These are phyloP conservation scores for Tauraco erythrolophus DNA, from an alignment of 2,113 vertebrate genomes.

Conservation along the genomic window DNA sequence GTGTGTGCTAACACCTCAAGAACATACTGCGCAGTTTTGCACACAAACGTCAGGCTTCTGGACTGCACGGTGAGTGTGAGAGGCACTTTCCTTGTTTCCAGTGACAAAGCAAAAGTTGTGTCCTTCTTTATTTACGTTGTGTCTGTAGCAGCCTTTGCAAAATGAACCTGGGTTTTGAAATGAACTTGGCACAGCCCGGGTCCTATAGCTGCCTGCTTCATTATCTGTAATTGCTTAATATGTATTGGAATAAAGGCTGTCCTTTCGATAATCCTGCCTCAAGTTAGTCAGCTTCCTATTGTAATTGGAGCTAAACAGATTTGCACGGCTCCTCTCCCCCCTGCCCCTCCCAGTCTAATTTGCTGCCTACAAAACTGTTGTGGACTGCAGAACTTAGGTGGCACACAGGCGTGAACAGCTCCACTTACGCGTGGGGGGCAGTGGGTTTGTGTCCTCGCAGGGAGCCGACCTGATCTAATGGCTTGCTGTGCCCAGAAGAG, in stretches of 20 bases:
- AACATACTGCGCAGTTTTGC: fast-evolving
- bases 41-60: fast-evolving
- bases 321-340: not conserved
- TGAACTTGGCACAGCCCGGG: not conserved
- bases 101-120: not conserved
- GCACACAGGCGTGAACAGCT: not conserved
- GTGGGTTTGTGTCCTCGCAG: not conserved
- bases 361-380: not conserved
- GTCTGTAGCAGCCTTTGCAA: not conserved
- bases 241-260: not conserved
- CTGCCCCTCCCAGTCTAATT: not conserved
- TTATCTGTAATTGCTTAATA: not conserved
- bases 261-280: not conserved
- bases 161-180: not conserved
- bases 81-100: not conserved
- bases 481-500: not conserved
- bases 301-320: not conserved
- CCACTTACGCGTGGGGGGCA: not conserved
- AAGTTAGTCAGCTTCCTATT: not conserved
- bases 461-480: not conserved
- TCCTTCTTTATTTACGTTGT: not conserved
- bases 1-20: not conserved
- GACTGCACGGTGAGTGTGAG: fast-evolving
- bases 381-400: not conserved
- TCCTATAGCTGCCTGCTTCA: not conserved